These are phyloP conservation scores for Agonum fuliginosum DNA, from an alignment of 2,888 invertebrate species.

Conservation along the genomic window DNA sequence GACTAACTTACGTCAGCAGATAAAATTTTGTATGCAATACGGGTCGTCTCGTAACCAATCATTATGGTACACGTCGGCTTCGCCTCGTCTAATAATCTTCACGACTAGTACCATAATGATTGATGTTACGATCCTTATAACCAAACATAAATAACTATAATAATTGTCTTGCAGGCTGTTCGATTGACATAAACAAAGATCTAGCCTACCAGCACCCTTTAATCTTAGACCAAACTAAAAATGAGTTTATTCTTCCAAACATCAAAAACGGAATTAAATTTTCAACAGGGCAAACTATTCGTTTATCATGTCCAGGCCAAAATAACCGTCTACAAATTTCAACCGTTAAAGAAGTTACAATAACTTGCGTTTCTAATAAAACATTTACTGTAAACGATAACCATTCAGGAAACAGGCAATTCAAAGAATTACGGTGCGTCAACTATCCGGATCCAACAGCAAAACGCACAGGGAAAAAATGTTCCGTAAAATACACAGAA, in stretches of 20 bases:
- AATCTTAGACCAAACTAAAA: conserved; percentile 62
- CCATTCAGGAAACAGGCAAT: conserved; percentile 64
- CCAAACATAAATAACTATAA: no score
- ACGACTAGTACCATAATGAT: no score
- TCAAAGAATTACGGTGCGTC: conserved; percentile 72
- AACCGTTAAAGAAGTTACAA: conserved; percentile 35
- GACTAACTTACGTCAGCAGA: no score
- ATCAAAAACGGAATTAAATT: conserved; percentile 28
- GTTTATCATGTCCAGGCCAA: conserved; percentile 45
- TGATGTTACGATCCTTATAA: no score
- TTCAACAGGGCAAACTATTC: background rate
- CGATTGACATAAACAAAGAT: conserved; percentile 65
- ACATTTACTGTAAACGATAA: conserved; percentile 63
- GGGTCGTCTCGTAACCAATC: no score
- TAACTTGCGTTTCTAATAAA: conserved; percentile 65
- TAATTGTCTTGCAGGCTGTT: conserved; percentile 64
- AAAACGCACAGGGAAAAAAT: conserved; percentile 71
- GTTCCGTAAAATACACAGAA: conserved; percentile 72
- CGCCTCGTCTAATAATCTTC: no score
- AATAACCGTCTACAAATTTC: conserved; percentile 20
- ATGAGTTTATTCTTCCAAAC: conserved; percentile 41
- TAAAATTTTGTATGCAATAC: no score
- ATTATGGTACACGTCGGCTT: no score
- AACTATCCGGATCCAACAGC: conserved; percentile 71
- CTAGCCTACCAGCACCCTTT: conserved; percentile 67